These are phyloP conservation scores for Seira ritae DNA, from an alignment of 2,888 invertebrate species.

Conservation along the genomic window DNA sequence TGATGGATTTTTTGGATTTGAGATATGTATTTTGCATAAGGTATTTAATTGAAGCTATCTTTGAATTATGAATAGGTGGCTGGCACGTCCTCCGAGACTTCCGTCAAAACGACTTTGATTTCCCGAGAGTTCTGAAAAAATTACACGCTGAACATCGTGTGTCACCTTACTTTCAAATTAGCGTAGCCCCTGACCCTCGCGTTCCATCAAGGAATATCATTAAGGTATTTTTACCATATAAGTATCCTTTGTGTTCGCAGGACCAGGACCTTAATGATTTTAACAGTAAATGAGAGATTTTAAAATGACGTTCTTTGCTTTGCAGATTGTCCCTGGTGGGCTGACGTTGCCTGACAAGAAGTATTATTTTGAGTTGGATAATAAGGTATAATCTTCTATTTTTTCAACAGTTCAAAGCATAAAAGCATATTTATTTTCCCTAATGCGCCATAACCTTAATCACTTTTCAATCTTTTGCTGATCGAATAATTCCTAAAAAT, in stretches of 20 bases:
- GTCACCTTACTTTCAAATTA: constrained; percentile 78
- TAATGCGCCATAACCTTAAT: too few species aligned
- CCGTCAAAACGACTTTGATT: constrained; percentile 66
- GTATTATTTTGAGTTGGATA: constrained; percentile 77
- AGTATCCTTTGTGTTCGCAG: too few species aligned
- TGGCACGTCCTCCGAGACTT: constrained; percentile 77
- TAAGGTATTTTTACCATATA: constrained; percentile 75
- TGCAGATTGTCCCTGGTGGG: constrained; percentile 78
- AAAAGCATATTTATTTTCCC: too few species aligned
- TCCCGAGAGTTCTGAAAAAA: constrained; percentile 63
- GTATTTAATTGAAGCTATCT: background rate
- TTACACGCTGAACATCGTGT: constrained; percentile 76
- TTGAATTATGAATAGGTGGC: constrained; percentile 76
- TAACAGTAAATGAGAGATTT: too few species aligned
- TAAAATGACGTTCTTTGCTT: constrained; percentile 61
- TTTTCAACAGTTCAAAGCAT: too few species aligned
- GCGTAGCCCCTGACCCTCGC: constrained; percentile 78
- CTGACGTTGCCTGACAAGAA: constrained; percentile 79
- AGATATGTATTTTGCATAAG: background rate
- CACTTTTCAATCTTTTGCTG: too few species aligned
- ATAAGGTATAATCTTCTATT: constrained; percentile 75
- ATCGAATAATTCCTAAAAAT: too few species aligned
- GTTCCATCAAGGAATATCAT: constrained; percentile 77
- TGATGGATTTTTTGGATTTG: background rate
- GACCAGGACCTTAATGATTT: too few species aligned